Conservation (phyloP, 1,140 invertebrate species). For the Parasteatoda tepidariorum region DNA sequence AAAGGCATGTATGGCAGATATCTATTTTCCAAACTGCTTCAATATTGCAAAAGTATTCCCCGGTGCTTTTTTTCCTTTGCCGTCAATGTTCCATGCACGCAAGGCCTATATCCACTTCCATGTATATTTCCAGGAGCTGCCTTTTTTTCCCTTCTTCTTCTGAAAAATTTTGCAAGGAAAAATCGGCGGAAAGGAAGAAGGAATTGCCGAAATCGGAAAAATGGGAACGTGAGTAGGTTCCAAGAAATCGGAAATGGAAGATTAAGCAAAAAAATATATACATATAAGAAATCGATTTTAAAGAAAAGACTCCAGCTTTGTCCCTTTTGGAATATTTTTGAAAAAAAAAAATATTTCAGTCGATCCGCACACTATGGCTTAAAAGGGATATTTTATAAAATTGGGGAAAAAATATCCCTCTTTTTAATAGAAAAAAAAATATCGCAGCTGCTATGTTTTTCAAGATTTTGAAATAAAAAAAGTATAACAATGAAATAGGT, state of each 20-base stretch:
- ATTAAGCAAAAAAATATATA: conserved; percentile 16
- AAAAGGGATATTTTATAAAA: too few species aligned
- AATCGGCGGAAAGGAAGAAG: not conserved
- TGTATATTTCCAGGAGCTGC: not conserved
- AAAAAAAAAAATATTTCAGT: too few species aligned
- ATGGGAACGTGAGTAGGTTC: conserved; percentile 12
- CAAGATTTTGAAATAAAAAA: too few species aligned
- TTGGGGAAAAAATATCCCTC: too few species aligned
- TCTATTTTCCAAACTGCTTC: not conserved
- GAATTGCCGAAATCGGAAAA: not conserved
- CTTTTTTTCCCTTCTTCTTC: too few species aligned
- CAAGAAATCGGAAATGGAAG: conserved; percentile 12
- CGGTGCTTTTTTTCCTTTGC: not conserved
- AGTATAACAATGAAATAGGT: too few species aligned
- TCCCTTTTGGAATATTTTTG: too few species aligned
- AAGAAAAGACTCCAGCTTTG: not conserved
- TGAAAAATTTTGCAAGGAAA: not conserved
- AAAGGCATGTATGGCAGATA: not conserved
- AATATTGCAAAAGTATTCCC: conserved; percentile 10
- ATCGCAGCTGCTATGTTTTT: too few species aligned
- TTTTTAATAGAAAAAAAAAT: too few species aligned
- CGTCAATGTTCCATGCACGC: not conserved
- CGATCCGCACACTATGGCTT: too few species aligned
- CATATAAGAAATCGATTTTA: conserved; percentile 7
- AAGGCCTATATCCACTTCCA: not conserved